Conservation (phyloP, 1,140 invertebrate genomes). For the Lethrus apterus region DNA sequence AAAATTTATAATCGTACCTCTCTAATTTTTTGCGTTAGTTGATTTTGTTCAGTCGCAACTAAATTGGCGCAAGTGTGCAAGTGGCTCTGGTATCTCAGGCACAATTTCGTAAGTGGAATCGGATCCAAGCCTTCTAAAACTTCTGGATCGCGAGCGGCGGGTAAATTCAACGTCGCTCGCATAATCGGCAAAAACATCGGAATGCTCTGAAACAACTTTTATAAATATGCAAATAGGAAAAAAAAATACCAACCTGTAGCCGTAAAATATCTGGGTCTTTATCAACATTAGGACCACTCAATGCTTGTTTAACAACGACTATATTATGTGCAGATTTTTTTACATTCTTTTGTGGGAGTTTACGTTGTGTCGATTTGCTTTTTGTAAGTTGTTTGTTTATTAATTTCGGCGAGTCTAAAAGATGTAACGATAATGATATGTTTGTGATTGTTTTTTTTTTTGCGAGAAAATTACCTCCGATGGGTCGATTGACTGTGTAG, state of each 20-base stretch:
- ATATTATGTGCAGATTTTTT: constrained; percentile 55
- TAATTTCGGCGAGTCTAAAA: constrained; percentile 66
- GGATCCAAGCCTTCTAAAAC: constrained; percentile 71
- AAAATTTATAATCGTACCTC: constrained; percentile 50
- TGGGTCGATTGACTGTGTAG: constrained; percentile 86
- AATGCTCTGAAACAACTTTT: constrained; percentile 58
- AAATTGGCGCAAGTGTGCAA: constrained; percentile 60
- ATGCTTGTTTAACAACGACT: constrained; percentile 71
- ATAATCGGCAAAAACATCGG: constrained; percentile 91
- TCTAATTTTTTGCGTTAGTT: constrained; percentile 61
- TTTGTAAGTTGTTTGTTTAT: constrained; percentile 48
- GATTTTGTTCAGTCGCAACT: constrained; percentile 66
- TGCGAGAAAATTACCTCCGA: constrained; percentile 57
- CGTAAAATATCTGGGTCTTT: constrained; percentile 75
- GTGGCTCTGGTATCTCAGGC: constrained; percentile 70
- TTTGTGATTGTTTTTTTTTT: not conserved
- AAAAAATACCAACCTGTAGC: constrained; percentile 50
- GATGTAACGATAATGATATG: constrained; percentile 13
- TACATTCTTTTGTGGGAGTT: constrained; percentile 21
- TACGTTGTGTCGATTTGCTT: constrained; percentile 28
- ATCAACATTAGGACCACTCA: constrained; percentile 51
- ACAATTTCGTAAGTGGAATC: constrained; percentile 53
- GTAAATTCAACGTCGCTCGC: constrained; percentile 77
- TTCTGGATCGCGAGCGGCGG: constrained; percentile 79
- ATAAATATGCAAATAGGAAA: not conserved